These are phyloP conservation scores for Agonum fuliginosum DNA, from an alignment of 2,888 invertebrate species.

Conservation along the genomic window DNA sequence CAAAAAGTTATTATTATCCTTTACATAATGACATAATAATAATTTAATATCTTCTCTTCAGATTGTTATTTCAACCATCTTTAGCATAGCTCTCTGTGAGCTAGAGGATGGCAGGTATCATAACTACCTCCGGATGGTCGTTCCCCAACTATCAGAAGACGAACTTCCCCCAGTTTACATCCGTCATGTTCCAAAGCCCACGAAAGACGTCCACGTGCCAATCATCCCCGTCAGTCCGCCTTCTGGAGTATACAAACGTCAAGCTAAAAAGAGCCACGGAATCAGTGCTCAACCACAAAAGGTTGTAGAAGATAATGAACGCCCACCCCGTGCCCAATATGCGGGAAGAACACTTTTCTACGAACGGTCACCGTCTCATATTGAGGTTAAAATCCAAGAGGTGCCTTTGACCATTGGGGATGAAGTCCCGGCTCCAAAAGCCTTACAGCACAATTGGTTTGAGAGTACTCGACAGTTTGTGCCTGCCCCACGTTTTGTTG, in stretches of 20 bases:
- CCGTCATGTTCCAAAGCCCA: slow-evolving; percentile 38
- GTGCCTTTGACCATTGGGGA: too few relatives aligned
- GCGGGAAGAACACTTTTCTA: too few relatives aligned
- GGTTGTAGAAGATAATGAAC: too few relatives aligned
- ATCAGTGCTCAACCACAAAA: neutral
- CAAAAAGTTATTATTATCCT: too few relatives aligned
- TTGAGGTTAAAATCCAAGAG: too few relatives aligned
- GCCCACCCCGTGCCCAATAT: too few relatives aligned
- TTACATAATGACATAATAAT: too few relatives aligned
- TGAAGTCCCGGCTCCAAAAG: too few relatives aligned
- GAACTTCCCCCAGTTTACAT: slow-evolving; percentile 18
- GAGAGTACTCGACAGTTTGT: too few relatives aligned
- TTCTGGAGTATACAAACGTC: neutral
- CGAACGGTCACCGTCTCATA: too few relatives aligned
- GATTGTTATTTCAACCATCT: slow-evolving; percentile 19
- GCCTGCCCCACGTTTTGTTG: too few relatives aligned
- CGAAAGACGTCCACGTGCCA: slow-evolving; percentile 31
- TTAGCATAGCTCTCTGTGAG: slow-evolving; percentile 11
- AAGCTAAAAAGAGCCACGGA: neutral
- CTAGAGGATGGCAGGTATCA: slow-evolving; percentile 53
- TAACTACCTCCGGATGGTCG: neutral
- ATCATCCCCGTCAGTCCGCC: slow-evolving; percentile 17
- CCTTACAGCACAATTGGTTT: too few relatives aligned
- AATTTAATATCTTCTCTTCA: slow-evolving; percentile 27
- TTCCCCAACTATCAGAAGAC: slow-evolving; percentile 5